Base-by-base conservation (phyloP, 2,797 vertebrate species). In the Ceryle rudis region DNA sequence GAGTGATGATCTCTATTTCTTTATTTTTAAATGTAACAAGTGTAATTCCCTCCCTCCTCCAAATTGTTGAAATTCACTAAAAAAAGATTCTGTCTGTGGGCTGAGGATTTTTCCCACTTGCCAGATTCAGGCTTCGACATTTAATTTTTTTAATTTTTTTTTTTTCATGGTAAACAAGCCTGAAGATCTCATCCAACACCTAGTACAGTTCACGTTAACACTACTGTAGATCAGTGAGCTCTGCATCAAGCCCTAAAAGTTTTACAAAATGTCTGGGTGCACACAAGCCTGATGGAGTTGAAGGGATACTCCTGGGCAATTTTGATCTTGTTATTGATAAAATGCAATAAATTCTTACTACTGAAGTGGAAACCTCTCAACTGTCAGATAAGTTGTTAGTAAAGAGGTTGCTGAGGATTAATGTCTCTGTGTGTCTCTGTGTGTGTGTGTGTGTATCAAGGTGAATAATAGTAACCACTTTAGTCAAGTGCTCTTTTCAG, bases 401-500 rank as follows among this genome's bases (percentile, higher is more conserved):
- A 82, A 57, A 82, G 71, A 73, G 14, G 47, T 70, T 92, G 71
- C n/a, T 80, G 51, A 79, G 67, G 72, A 89, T 94, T 93, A 80
- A 77, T 89, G 77, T 66, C 37, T 93, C 3, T 49, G 22, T 51
- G 58, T 57, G 54, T 83, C 41, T 94, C 2, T 49, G 22, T 58
- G 71, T 57, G 26, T 51, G 71, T 57, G 26, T 51, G 35, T 23
- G 18, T 80, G 72, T 86, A 90, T 85, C 72, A 94, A 64, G 54
- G 77, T 80, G 90, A 95, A 94, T 93, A 93, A 91, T 64, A 89
- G 89, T 73, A 95, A 92, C 88, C 13, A 44, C 66, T 90, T 89
- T 52, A 93, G 83, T 91, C 92, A 95, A 90, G 49, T 80, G 84
- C 15, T 93, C 60, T 93, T 96, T 95, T 90, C 83, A 92, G 66